Evolutionary conservation across 2,113 vertebrate species (phyloP), one percentile per base, ranked within the genome.

Genomic region (Chionomys nivalis): DNA sequence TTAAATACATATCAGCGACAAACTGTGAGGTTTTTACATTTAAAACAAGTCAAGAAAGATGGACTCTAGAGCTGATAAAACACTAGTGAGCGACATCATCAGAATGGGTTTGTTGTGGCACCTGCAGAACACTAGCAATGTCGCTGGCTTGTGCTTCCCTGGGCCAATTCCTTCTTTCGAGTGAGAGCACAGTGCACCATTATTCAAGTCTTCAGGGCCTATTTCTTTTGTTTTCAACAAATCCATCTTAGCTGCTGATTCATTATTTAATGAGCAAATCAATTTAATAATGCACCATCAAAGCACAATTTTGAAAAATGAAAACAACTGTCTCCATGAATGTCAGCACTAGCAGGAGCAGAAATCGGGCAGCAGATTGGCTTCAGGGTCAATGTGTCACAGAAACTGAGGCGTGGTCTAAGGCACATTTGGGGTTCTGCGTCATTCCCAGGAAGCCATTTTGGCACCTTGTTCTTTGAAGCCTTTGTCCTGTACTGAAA

Each of bases 81-180:
- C 12, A 72, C 31, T 12, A 49, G 14, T 24, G 17, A 21, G 3
- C 11, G 16, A 4, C 4, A 0, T 28, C 33, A 33, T 44, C 49
- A 5, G 14, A 19, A 8, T 5, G 31, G 55, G 44, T 0, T n/a
- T 1, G 1, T 1, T 4, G 6, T 26, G 28, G 26, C 87, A 58
- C 42, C 3, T 61, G 42, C 21, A 23, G 58, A 70, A 17, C 24
- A 10, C 28, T 13, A 39, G 31, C 5, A 3, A 17, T 1, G 17
- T 11, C 24, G 31, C n/a, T 1, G 0, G 13, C 26, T 65, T 21
- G 77, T 58, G 42, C 58, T 58, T 65, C 5, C 0, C 42, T 9
- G 76, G 55, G 1, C 2, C 42, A 39, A 16, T 14, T 21, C 47
- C 66, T 77, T 70, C 42, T 61, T 77, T 76, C 2, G n/a, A 10